Evolutionary conservation across 2,797 vertebrate species (phyloP).

Genomic region (Lagocephalus sceleratus): DNA sequence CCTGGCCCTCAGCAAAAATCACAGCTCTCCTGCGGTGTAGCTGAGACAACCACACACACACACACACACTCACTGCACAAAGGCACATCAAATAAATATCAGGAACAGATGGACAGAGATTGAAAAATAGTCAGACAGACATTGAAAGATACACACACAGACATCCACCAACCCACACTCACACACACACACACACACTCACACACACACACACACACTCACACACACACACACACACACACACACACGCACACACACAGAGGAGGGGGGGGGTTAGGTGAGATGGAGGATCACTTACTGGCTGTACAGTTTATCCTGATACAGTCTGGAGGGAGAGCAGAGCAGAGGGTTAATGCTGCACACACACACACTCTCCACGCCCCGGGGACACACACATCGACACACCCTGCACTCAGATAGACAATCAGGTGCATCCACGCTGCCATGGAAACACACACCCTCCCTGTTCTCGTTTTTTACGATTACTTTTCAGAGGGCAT

Average conservation of each 20-base stretch:
- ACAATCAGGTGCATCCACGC: slow-evolving; percentile 35
- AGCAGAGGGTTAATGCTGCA: slow-evolving; percentile 99
- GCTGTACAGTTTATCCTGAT: slow-evolving; percentile 99
- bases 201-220: slow-evolving; percentile 23
- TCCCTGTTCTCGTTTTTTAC: slow-evolving; percentile 35
- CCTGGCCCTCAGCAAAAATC: slow-evolving; percentile 69
- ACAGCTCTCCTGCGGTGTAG: slow-evolving; percentile 54
- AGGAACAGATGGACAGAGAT: slow-evolving; percentile 34
- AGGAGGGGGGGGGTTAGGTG: slow-evolving; percentile 61
- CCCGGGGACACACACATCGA: slow-evolving; percentile 92
- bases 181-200: slow-evolving; percentile 22
- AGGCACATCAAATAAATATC: slow-evolving; percentile 44
- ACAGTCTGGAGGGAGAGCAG: slow-evolving; percentile 99
- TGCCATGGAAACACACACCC: slow-evolving; percentile 57
- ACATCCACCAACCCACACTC: neutral
- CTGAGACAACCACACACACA: slow-evolving; percentile 34
- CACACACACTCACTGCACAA: slow-evolving; percentile 30
- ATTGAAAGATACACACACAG: slow-evolving; percentile 23
- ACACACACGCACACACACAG: slow-evolving; percentile 26
- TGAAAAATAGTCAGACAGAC: slow-evolving; percentile 39
- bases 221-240: slow-evolving; percentile 11
- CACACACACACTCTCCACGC: slow-evolving; percentile 91
- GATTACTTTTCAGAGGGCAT: slow-evolving; percentile 12
- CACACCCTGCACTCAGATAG: slow-evolving; percentile 64
- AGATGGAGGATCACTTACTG: slow-evolving; percentile 94